Base-by-base conservation (phyloP, 2,888 invertebrate genomes). In the Thecophora atra region DNA sequence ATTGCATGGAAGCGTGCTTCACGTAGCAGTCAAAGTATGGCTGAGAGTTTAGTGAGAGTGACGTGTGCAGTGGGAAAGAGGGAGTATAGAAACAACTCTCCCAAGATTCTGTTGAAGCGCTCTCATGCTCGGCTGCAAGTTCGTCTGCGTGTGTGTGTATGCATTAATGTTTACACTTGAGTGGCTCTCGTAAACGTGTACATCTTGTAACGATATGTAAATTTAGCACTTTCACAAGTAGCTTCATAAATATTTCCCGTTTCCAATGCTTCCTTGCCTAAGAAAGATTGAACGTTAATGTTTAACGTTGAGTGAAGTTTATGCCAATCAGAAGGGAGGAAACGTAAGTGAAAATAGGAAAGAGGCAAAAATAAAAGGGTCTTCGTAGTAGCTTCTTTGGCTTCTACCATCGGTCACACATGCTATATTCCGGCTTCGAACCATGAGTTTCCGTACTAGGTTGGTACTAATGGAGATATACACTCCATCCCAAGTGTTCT, bases 191-290 rank as follows among this genome's bases (percentile, higher is more conserved):
- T 58, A 44, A 24, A 26, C 63, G 21, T 28, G 11, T 37, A 37
- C 37, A 37, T 37, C 37, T 8, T 37, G 37, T 63, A 37, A 63
- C 42, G 42, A 42, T 63, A 42, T 63, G 63, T n/a, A 63, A 63
- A 42, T 19, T 47, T 47, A n/a, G n/a, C 47, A 47, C 47, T 47
- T 44, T 47, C 47, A n/a, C 47, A 47, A n/a, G n/a, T 2, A 47
- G 11, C 5, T 47, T 37, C 11, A 8, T 47, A 17, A 47, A 47
- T 47, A 17, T 11, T 47, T 4, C 15, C 11, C 13, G 11, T 47
- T 47, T n/a, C 47, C n/a, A 6, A 4, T 47, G 6, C 17, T 17
- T 5, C 11, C 37, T 37, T 37, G 7, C 1, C 11, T 2, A 6
- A 11, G 11, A 37, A 37, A 37, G 37, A 11, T 37, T 37, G 11